Evolutionary conservation across 2,797 vertebrate species (phyloP).

Genomic region (Eulemur rubriventer): DNA sequence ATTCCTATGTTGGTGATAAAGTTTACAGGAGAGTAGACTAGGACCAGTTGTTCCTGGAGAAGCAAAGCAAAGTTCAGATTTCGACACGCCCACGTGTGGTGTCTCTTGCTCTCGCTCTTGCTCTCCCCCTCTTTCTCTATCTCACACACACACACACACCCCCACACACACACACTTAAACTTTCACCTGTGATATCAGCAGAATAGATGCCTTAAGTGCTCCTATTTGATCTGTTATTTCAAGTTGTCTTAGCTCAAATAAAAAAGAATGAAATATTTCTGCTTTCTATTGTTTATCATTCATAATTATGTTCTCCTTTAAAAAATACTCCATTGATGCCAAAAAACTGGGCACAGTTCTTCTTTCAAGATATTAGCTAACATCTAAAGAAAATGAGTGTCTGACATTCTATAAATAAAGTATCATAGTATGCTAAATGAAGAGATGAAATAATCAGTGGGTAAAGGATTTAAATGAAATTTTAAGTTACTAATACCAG

Average conservation of each 20-base stretch:
- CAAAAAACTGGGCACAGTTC: background rate
- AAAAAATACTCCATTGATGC: background rate
- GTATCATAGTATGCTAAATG: background rate
- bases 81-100: background rate
- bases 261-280: background rate
- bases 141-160: too few relatives aligned
- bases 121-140: too few relatives aligned
- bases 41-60: background rate
- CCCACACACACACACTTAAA: background rate
- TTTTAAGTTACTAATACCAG: background rate
- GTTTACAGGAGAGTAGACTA: background rate
- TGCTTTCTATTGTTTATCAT: background rate
- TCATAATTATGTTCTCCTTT: slow-evolving; percentile 23
- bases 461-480: background rate
- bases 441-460: background rate
- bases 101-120: too few relatives aligned
- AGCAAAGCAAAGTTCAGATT: background rate
- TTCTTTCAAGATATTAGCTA: slow-evolving; percentile 11
- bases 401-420: background rate
- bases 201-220: background rate
- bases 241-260: background rate
- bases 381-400: background rate
- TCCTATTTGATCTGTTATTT: background rate
- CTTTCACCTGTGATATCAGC: background rate
- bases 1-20: background rate